phyloP scores from a whole-genome alignment of 35 echinoderm and acorn worm species.

The Ophiothrix spiculata region DNA sequence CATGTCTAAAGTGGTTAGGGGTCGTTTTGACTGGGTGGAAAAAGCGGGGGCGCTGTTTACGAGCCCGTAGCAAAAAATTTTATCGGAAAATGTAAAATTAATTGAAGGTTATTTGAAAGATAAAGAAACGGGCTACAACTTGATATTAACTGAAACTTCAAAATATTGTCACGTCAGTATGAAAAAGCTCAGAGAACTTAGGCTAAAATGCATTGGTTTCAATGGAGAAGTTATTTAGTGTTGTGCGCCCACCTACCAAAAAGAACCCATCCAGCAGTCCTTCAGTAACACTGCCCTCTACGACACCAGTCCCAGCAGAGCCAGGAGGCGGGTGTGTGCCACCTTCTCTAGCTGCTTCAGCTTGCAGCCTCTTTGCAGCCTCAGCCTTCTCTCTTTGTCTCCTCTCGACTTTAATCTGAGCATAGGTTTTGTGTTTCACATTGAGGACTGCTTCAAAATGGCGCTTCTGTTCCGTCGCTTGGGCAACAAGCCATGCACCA shows the following conservation, averaged over 20 bases:
- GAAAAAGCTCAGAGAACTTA: too few relatives aligned
- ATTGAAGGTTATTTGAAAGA: too few relatives aligned
- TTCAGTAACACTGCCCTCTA: conserved; percentile 35
- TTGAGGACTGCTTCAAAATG: conserved; percentile 49
- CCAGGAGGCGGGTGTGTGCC: neutral
- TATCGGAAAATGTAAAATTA: too few relatives aligned
- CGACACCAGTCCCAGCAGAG: neutral
- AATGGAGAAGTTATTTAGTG: too few relatives aligned
- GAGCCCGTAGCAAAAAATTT: too few relatives aligned
- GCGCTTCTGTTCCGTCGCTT: conserved; percentile 67
- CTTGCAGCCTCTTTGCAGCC: neutral
- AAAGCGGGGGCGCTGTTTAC: too few relatives aligned
- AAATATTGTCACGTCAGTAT: too few relatives aligned
- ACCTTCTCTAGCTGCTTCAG: neutral
- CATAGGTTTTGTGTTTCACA: conserved; percentile 71
- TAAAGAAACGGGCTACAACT: too few relatives aligned
- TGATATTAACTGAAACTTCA: too few relatives aligned
- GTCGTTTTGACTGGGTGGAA: too few relatives aligned
- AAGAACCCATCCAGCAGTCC: conserved; percentile 89
- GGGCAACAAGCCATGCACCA: conserved; percentile 90
- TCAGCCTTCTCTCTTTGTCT: conserved; percentile 69
- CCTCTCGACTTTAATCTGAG: conserved; percentile 86
- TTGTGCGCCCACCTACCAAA: conserved; percentile 81
- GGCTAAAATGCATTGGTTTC: too few relatives aligned
- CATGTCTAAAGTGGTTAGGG: too few relatives aligned